phyloP scores from a whole-genome alignment of 2,888 invertebrate species.

The Lypha dubia region DNA sequence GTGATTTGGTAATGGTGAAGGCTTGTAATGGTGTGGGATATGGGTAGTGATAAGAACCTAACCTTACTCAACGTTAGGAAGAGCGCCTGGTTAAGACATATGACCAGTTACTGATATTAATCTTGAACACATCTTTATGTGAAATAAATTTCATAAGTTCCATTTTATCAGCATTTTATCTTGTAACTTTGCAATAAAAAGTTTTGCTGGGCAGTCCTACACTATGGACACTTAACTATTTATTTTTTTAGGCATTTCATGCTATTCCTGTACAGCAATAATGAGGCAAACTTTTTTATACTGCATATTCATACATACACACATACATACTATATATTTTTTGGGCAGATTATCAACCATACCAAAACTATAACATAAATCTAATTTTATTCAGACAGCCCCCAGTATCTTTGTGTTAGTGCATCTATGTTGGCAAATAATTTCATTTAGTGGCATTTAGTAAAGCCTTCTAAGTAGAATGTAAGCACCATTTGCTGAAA shows the following conservation, averaged over 20 bases:
- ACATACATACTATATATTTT: background rate
- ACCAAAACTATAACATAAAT: constrained; percentile 70
- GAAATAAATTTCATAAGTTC: too few species aligned
- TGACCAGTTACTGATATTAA: too few species aligned
- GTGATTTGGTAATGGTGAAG: too few species aligned
- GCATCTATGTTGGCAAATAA: constrained; percentile 71
- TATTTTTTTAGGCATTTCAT: constrained; percentile 47
- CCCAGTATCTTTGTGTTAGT: constrained; percentile 28
- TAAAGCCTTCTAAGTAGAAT: constrained; percentile 69
- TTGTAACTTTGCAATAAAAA: too few species aligned
- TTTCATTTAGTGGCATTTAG: constrained; percentile 74
- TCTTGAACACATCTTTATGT: too few species aligned
- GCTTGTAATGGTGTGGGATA: too few species aligned
- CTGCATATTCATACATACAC: background rate
- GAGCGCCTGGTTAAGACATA: too few species aligned
- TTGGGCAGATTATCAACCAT: constrained; percentile 69
- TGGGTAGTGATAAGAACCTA: too few species aligned
- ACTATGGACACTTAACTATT: constrained; percentile 33
- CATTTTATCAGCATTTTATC: too few species aligned
- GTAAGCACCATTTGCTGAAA: constrained; percentile 65
- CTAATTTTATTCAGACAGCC: constrained; percentile 64
- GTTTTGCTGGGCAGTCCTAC: background rate
- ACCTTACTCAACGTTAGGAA: too few species aligned
- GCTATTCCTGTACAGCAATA: background rate
- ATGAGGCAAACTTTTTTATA: constrained; percentile 14